phyloP scores from a whole-genome alignment of 37 sponge, comb jelly and placozoan species.

The Corticium candelabrum region DNA sequence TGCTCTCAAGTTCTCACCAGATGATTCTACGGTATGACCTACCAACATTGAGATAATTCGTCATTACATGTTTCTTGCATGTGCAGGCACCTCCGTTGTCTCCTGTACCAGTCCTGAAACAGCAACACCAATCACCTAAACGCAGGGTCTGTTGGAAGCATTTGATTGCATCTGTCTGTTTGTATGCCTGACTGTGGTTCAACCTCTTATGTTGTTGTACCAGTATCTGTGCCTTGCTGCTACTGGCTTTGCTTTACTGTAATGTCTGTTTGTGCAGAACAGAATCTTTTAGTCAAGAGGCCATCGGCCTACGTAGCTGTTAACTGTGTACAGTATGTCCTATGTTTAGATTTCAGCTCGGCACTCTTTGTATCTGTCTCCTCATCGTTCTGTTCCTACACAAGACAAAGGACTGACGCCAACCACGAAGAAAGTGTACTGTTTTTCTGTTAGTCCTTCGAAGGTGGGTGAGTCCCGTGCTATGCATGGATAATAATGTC shows the following conservation, averaged over 20 bases:
- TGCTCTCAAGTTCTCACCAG: constrained; percentile 45
- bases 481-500: no score
- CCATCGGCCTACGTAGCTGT: no score
- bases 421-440: not conserved
- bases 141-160: not conserved
- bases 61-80: not conserved
- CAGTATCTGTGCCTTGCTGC: no score
- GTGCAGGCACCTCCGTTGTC: constrained; percentile 20
- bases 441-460: not conserved
- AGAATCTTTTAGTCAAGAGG: no score
- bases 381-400: not conserved
- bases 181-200: no score
- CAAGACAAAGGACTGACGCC: not conserved
- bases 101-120: constrained; percentile 42
- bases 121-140: constrained; percentile 31
- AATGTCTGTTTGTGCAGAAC: no score
- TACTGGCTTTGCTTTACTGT: no score
- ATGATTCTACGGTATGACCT: constrained; percentile 25
- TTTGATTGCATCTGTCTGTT: no score
- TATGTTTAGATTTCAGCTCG: not conserved
- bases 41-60: not conserved
- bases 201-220: no score
- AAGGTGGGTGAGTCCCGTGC: no score
- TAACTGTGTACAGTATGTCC: no score
- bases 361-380: not conserved